Evolutionary conservation across 2,113 vertebrate species (phyloP).

Genomic region (Pangasianodon gigas): DNA sequence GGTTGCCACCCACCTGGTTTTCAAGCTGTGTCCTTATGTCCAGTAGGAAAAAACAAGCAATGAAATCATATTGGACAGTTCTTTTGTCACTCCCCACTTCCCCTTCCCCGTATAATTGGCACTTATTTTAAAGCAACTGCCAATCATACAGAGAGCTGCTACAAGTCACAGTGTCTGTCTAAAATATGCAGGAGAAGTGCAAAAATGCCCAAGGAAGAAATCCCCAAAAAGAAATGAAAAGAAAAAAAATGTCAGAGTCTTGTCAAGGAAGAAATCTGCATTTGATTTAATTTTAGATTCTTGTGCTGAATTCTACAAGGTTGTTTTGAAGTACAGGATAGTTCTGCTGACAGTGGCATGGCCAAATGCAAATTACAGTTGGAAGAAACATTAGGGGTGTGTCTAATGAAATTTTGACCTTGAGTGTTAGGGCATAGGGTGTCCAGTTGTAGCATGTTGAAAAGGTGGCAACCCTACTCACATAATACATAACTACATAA

Average conservation of each 20-base stretch:
- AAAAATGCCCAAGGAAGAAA: not conserved
- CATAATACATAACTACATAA: not conserved
- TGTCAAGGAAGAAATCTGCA: not conserved
- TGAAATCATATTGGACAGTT: not conserved
- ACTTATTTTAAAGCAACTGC: not conserved
- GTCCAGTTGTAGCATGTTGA: not conserved
- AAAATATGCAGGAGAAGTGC: not conserved
- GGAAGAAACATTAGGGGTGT: not conserved
- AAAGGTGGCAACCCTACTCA: not conserved
- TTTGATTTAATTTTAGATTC: not conserved
- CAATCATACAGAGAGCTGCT: not conserved
- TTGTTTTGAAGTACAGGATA: not conserved
- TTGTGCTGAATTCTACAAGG: not conserved
- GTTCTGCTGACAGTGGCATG: no score
- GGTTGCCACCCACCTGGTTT: not conserved
- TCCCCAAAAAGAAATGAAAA: not conserved
- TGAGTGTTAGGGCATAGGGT: not conserved
- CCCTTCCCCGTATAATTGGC: not conserved
- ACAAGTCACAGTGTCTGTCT: not conserved
- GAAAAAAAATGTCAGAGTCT: not conserved
- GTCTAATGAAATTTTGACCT: not conserved
- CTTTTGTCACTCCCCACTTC: not conserved
- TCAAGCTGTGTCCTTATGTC: not conserved
- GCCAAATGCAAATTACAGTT: not conserved
- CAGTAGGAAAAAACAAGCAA: not conserved